These are phyloP conservation scores for Anolis sagrei DNA, from an alignment of 2,113 vertebrate genomes.

Conservation along the genomic window DNA sequence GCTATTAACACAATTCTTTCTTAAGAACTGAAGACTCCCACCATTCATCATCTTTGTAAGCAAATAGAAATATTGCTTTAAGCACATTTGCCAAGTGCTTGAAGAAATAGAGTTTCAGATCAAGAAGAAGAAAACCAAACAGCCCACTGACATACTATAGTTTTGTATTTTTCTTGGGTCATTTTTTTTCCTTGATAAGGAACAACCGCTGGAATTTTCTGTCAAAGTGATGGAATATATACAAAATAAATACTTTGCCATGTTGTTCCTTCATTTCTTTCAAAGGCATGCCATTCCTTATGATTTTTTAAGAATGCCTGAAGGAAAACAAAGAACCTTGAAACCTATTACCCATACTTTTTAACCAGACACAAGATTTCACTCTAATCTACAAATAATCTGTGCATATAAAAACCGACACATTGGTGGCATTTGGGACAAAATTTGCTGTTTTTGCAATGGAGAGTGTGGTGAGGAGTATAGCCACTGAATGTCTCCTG, in stretches of 20 bases:
- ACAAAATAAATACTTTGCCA: not conserved
- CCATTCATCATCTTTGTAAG: constrained; percentile 36
- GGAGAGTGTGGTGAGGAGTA: not conserved
- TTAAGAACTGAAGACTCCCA: constrained; percentile 38
- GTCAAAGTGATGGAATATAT: constrained; percentile 48
- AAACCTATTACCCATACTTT: constrained; percentile 3
- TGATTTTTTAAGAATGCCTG: constrained; percentile 28
- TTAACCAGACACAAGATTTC: constrained; percentile 28
- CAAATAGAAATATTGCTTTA: constrained; percentile 42
- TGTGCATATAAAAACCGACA: not conserved
- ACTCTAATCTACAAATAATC: not conserved
- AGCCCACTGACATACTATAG: not conserved
- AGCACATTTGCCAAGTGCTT: constrained; percentile 39
- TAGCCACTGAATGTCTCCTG: not conserved
- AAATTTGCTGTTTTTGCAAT: no score
- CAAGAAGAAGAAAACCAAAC: constrained; percentile 64
- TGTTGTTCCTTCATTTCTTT: constrained; percentile 1
- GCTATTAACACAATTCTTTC: constrained; percentile 7
- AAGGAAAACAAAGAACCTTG: not conserved
- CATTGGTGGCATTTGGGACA: no score
- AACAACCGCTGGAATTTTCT: constrained; percentile 47
- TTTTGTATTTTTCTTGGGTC: constrained; percentile 58
- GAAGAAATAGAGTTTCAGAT: constrained; percentile 35
- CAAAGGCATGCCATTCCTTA: constrained; percentile 32
- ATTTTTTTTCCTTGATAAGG: constrained; percentile 52